Conservation (phyloP, 2,888 invertebrate genomes). For the Lasioglossum lativentre region DNA sequence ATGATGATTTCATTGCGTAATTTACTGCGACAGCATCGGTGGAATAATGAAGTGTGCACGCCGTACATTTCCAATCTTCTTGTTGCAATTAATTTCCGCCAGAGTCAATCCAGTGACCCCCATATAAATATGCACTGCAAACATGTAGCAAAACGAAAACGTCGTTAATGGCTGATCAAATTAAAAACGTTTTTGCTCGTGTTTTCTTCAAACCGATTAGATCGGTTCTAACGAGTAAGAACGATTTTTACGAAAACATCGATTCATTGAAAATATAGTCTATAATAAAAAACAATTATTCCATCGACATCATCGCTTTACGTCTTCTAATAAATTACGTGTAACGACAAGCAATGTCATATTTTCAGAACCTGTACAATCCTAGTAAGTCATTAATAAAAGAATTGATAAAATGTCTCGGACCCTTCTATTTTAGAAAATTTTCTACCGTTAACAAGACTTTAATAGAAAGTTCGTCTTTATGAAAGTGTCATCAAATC, state of each 20-base stretch:
- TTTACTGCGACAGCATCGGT: background rate
- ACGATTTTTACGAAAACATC: background rate
- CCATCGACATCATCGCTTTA: background rate
- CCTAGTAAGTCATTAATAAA: no score
- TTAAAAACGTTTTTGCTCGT: background rate
- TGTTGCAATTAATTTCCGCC: background rate
- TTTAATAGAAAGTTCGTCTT: background rate
- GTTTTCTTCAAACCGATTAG: background rate
- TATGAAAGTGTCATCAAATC: background rate
- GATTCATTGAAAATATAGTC: background rate
- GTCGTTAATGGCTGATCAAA: background rate
- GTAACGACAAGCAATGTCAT: background rate
- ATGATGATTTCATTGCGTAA: conserved; percentile 11
- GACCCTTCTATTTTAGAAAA: no score
- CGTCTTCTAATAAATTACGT: background rate
- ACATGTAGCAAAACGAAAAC: background rate
- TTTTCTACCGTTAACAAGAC: no score
- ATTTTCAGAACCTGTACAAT: no score
- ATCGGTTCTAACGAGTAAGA: background rate
- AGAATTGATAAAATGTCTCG: no score
- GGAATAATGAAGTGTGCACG: background rate
- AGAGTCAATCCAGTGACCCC: background rate
- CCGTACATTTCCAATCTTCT: background rate
- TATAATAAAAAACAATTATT: background rate
- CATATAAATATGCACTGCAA: background rate